These are phyloP conservation scores for Eudasyphora cyanicolor DNA, from an alignment of 2,888 invertebrate genomes.

Conservation along the genomic window DNA sequence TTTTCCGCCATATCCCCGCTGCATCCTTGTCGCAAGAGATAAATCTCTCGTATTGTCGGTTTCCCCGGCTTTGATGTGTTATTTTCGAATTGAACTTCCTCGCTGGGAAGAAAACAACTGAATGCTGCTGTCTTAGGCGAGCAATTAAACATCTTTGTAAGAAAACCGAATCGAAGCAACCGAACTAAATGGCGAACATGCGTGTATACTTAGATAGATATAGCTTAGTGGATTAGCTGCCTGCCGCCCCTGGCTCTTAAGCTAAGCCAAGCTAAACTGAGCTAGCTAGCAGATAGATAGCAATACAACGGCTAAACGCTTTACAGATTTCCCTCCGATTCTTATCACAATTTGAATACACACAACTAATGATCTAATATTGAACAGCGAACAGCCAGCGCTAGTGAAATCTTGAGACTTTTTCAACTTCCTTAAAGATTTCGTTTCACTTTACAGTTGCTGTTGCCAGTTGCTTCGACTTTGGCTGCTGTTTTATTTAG, in stretches of 20 bases:
- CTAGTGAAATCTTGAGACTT: constrained; percentile 67
- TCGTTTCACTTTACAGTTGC: too few relatives aligned
- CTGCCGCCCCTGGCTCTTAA: neutral
- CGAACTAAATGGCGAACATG: constrained; percentile 19
- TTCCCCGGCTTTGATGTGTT: constrained; percentile 13
- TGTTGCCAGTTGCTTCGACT: too few relatives aligned
- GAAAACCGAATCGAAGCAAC: constrained; percentile 8
- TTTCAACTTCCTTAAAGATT: constrained; percentile 62
- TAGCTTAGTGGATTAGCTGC: too few relatives aligned
- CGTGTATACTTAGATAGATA: too few relatives aligned
- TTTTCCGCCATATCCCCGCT: constrained; percentile 11
- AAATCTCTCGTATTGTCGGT: neutral
- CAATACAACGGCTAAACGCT: constrained; percentile 25
- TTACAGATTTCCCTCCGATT: constrained; percentile 67
- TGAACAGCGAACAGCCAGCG: constrained; percentile 54
- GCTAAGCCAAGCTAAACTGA: too few relatives aligned
- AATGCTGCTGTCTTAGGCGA: constrained; percentile 21
- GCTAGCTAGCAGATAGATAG: neutral
- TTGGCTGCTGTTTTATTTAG: neutral
- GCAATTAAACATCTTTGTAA: constrained; percentile 59
- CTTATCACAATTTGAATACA: constrained; percentile 71
- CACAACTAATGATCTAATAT: constrained; percentile 79
- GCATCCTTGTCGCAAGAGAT: neutral
- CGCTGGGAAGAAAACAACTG: neutral
- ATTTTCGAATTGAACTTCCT: constrained; percentile 24